These are phyloP conservation scores for Pagrus major DNA, from an alignment of 2,113 vertebrate species.

Conservation along the genomic window DNA sequence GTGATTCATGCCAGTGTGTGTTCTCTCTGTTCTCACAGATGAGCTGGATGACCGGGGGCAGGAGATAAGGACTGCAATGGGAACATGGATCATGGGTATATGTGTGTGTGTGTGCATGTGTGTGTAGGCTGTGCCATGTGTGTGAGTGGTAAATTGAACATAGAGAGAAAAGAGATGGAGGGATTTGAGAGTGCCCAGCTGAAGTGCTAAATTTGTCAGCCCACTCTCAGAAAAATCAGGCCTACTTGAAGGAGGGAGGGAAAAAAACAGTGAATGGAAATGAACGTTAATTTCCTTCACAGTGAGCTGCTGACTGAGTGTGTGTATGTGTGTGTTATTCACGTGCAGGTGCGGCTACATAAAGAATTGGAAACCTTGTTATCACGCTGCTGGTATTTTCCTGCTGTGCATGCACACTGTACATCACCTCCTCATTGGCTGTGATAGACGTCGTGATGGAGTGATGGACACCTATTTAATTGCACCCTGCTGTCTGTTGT, in stretches of 20 bases:
- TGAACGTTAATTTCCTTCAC: slow-evolving; percentile 40
- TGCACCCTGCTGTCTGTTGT: slow-evolving; percentile 55
- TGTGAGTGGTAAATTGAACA: slow-evolving; percentile 57
- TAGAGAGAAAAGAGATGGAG: slow-evolving; percentile 44
- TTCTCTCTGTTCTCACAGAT: slow-evolving; percentile 77
- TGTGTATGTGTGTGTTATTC: slow-evolving; percentile 9
- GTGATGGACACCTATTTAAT: slow-evolving; percentile 60
- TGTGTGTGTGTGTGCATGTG: slow-evolving; percentile 28
- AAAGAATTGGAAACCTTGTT: slow-evolving; percentile 48
- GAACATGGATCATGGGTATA: slow-evolving; percentile 64
- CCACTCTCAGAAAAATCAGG: slow-evolving; percentile 54
- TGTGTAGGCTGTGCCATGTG: slow-evolving; percentile 53
- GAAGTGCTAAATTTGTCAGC: slow-evolving; percentile 61
- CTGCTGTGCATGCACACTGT: slow-evolving; percentile 41
- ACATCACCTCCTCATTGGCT: slow-evolving; percentile 21
- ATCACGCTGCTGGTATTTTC: slow-evolving; percentile 46
- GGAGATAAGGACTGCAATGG: slow-evolving; percentile 50
- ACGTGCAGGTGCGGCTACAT: slow-evolving; percentile 27
- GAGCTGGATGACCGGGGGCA: slow-evolving; percentile 73
- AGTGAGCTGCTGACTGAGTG: slow-evolving; percentile 16
- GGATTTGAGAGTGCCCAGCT: slow-evolving; percentile 51
- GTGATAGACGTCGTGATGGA: slow-evolving; percentile 43
- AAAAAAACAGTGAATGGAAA: slow-evolving; percentile 33
- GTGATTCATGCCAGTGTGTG: slow-evolving; percentile 80
- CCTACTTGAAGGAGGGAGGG: slow-evolving; percentile 28